Base-by-base conservation (phyloP, 2,797 vertebrate genomes). In the Sus cebifrons region DNA sequence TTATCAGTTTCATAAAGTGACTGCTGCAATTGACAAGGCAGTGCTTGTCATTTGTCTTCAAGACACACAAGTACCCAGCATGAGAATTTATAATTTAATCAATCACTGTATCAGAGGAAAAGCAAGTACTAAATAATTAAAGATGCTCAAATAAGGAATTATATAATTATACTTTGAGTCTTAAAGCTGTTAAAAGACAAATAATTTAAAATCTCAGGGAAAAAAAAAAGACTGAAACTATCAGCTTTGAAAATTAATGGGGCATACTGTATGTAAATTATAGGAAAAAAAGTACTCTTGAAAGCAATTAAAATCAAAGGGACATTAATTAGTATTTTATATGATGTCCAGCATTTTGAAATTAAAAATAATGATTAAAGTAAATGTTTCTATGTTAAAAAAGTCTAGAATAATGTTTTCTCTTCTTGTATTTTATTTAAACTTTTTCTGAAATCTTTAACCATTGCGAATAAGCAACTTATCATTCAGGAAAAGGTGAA, bases 191-290 rank as follows among this genome's bases (percentile, higher is more conserved):
- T 96, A 97, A 71, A 94, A 85, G 86, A 90, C 40, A 93, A 92
- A 71, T 70, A 96, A 97, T 94, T 92, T 97, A 94, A 96, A 94
- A 95, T 96, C 71, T 89, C 78, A 85, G 71, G 71, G 71, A 86
- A 95, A 97, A 95, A 95, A 67, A 65, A 9, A 60, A 88, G n/a
- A 54, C 65, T 77, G 62, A 85, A 15, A 83, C 49, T 25, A 40
- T 20, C 91, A 91, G 87, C 91, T 97, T 79, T 86, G 91, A 89
- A 96, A 96, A 97, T 95, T 94, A 97, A 96, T 89, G 88, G 29
- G 68, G 83, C 40, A 60, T 93, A 81, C 1, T 95, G 3, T 32
- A 81, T 82, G 68, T 85, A 60, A 94, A 96, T 92, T 74, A 96
- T 20, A 95, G 83, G 97, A 18, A 95, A 73, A 73, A 90, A 86